These are phyloP conservation scores for Linepithema humile DNA, from an alignment of 1,140 invertebrate genomes.

Conservation along the genomic window DNA sequence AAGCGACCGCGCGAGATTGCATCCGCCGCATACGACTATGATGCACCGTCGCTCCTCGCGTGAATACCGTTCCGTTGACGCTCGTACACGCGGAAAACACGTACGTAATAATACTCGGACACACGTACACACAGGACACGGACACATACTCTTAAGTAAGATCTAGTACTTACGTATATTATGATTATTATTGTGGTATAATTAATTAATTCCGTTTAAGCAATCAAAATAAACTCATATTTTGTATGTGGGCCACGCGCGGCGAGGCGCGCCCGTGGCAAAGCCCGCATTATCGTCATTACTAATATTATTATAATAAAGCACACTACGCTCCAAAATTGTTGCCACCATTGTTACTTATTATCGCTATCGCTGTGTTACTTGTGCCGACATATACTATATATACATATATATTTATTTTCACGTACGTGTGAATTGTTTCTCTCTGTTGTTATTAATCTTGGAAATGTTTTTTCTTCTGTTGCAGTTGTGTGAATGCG, in stretches of 20 bases:
- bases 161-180: slow-evolving; percentile 47
- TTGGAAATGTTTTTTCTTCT: slow-evolving; percentile 56
- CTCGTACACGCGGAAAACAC: background rate
- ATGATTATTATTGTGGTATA: slow-evolving; percentile 56
- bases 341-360: background rate
- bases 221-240: slow-evolving; percentile 75
- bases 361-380: no score
- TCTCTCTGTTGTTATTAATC: slow-evolving; percentile 37
- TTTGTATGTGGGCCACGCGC: slow-evolving; percentile 75
- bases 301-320: slow-evolving; percentile 82
- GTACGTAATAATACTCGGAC: background rate
- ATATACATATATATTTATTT: no score
- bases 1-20: slow-evolving; percentile 14
- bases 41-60: slow-evolving; percentile 4
- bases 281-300: slow-evolving; percentile 73
- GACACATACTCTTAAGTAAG: slow-evolving; percentile 30
- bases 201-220: slow-evolving; percentile 76
- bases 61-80: slow-evolving; percentile 10
- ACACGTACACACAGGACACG: background rate
- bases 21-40: slow-evolving; percentile 2
- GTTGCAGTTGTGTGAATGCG: slow-evolving; percentile 72
- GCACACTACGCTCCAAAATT: slow-evolving; percentile 79
- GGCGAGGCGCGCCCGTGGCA: slow-evolving; percentile 44
- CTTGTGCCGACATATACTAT: no score
- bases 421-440: no score